Evolutionary conservation across 2,797 vertebrate genomes (phyloP).

Genomic region (Sebastes steindachneri): DNA sequence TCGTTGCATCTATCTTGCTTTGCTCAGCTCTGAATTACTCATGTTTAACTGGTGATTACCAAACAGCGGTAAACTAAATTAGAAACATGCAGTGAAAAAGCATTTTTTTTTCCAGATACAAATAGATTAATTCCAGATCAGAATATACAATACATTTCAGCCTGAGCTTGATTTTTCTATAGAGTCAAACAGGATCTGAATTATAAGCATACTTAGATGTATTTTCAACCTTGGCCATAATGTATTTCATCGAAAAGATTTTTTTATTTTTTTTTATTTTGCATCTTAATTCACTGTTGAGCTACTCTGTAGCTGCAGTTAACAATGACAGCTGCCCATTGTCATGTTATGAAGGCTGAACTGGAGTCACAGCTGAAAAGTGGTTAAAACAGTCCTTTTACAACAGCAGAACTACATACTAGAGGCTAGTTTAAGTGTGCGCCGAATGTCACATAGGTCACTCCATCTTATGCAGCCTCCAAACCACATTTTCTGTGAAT

Average conservation of each 20-base stretch:
- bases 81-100: neutral
- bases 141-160: neutral
- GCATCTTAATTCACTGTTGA: neutral
- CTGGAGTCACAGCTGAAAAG: neutral
- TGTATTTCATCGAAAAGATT: neutral
- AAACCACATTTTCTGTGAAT: neutral
- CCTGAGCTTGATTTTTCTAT: neutral
- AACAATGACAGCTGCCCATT: neutral
- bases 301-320: neutral
- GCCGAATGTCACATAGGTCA: neutral
- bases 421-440: neutral
- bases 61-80: neutral
- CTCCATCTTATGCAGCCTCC: neutral
- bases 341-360: neutral
- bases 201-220: neutral
- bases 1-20: neutral
- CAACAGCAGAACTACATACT: neutral
- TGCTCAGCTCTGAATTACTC: neutral
- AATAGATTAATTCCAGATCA: neutral
- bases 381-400: neutral
- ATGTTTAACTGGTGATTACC: slow-evolving; percentile 18
- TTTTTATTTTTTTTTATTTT: neutral
- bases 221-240: neutral
- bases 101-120: neutral
- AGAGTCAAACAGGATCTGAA: neutral